Conservation (phyloP, 2,888 invertebrate genomes). For the Acanthosepion esculentum region DNA sequence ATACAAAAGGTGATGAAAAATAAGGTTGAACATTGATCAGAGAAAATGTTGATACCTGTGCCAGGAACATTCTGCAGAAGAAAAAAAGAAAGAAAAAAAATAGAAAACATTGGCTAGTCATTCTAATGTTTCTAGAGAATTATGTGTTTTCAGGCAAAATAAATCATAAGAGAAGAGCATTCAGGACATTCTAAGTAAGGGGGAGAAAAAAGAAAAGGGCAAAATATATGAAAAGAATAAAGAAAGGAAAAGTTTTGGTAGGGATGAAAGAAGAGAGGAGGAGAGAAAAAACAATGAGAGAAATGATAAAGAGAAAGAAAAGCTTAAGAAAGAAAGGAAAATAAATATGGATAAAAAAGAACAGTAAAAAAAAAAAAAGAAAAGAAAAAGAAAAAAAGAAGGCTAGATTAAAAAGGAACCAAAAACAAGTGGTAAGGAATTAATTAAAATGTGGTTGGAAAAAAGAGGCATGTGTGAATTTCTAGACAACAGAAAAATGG, state of each 20-base stretch:
- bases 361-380: not conserved
- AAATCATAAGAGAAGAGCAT: not conserved
- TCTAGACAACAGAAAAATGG: not conserved
- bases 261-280: too few species aligned
- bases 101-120: not conserved
- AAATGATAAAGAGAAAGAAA: not conserved
- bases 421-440: not conserved
- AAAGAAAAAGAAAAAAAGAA: not conserved
- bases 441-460: not conserved
- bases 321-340: too few species aligned
- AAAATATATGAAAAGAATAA: not conserved
- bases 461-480: not conserved
- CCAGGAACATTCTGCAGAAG: constrained; percentile 8
- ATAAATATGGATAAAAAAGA: not conserved
- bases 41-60: not conserved
- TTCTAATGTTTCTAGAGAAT: not conserved
- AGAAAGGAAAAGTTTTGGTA: not conserved
- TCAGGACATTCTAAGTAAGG: not conserved
- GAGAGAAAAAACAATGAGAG: not conserved
- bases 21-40: not conserved
- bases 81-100: not conserved
- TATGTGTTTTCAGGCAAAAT: not conserved
- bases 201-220: not conserved
- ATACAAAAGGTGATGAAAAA: not conserved
- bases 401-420: not conserved